Evolutionary conservation across 2,113 vertebrate genomes (phyloP).

Genomic region (Pavo muticus): DNA sequence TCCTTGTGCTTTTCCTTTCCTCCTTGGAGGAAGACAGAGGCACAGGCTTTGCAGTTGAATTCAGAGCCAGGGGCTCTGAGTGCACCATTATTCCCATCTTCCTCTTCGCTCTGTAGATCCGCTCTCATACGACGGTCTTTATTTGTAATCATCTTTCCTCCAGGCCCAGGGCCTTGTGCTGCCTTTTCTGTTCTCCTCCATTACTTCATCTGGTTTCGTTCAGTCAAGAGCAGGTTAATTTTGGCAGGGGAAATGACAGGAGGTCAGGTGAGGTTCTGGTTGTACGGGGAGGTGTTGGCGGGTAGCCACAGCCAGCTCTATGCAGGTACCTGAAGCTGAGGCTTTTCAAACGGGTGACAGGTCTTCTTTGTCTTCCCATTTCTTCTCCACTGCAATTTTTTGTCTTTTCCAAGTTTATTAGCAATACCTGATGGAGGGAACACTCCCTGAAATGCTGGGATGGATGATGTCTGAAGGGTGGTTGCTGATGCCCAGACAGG

Average conservation of each 20-base stretch:
- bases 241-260: not conserved
- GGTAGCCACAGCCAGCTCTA: not conserved
- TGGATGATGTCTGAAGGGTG: not conserved
- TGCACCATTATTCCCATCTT: fast-evolving
- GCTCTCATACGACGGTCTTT: not conserved
- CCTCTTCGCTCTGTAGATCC: not conserved
- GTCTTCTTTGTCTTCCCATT: fast-evolving
- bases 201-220: not conserved
- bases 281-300: not conserved
- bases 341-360: not conserved
- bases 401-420: not conserved
- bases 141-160: not conserved
- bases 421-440: not conserved
- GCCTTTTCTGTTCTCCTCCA: not conserved
- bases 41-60: not conserved
- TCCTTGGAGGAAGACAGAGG: not conserved
- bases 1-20: not conserved
- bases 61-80: fast-evolving
- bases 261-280: not conserved
- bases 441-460: not conserved
- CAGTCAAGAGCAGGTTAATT: not conserved
- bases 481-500: not conserved
- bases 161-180: not conserved
- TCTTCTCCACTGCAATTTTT: not conserved
- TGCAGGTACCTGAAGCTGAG: not conserved